Percentiles rank a stretch among this genome's conserved stretches.
These are phyloP conservation scores for Otocyon megalotis DNA, from an alignment of 2,113 vertebrate genomes.

Conservation along the genomic window DNA sequence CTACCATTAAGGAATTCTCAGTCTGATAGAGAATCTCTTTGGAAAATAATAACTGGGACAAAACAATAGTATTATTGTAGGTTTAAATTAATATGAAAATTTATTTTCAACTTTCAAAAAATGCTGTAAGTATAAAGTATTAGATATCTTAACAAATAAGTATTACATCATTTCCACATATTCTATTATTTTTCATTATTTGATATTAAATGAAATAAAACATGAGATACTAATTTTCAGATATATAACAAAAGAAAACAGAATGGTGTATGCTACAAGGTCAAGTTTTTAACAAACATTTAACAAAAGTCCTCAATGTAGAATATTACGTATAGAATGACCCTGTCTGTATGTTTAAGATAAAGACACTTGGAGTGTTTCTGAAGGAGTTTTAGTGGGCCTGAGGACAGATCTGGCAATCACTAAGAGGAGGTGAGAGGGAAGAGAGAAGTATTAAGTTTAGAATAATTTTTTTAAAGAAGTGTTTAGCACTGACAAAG, in stretches of 20 bases:
- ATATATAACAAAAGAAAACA: background rate
- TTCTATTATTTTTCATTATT: constrained; percentile 15
- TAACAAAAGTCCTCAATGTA: background rate
- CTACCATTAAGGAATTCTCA: background rate
- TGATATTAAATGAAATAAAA: background rate
- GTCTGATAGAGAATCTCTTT: background rate
- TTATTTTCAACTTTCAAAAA: constrained; percentile 49
- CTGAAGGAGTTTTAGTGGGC: background rate
- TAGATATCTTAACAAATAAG: background rate
- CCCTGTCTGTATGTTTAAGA: background rate
- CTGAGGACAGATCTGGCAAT: background rate
- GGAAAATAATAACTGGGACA: background rate
- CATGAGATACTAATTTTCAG: background rate
- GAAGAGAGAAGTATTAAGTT: background rate
- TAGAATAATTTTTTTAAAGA: background rate
- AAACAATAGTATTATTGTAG: background rate
- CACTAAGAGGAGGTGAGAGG: background rate
- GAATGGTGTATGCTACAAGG: background rate
- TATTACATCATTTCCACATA: background rate
- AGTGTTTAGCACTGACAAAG: background rate
- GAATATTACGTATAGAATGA: fast-evolving
- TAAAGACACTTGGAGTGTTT: background rate
- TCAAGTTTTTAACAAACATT: background rate
- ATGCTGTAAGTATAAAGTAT: background rate
- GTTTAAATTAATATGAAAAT: constrained; percentile 4